phyloP scores from a whole-genome alignment of 2,888 invertebrate species.

The Enchytraeus crypticus region DNA sequence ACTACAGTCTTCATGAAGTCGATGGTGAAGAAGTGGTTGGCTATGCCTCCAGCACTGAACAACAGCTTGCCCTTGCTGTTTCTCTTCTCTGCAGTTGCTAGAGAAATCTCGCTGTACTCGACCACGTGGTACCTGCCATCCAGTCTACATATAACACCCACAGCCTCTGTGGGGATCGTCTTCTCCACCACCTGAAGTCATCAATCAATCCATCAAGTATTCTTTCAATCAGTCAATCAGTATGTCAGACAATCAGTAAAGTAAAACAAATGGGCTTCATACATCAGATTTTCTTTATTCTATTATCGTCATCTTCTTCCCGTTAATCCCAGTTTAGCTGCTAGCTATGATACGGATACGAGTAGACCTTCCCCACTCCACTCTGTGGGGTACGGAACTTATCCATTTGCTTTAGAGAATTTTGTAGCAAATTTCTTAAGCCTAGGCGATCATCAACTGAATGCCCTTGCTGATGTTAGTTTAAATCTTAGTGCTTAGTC shows the following conservation, averaged over 20 bases:
- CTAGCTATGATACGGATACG: too few species aligned
- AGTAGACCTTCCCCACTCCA: too few species aligned
- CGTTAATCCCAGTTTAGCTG: too few species aligned
- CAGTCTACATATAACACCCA: conserved; percentile 90
- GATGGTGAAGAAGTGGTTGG: conserved; percentile 90
- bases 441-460: too few species aligned
- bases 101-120: conserved; percentile 92
- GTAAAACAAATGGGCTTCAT: not conserved
- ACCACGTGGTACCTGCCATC: conserved; percentile 79
- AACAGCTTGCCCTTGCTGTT: conserved; percentile 70
- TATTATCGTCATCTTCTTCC: too few species aligned
- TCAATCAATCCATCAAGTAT: too few species aligned
- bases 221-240: too few species aligned
- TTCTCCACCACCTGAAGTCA: conserved; percentile 66
- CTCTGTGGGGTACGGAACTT: too few species aligned
- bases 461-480: too few species aligned
- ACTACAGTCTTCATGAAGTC: conserved; percentile 72
- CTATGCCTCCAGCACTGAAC: conserved; percentile 92
- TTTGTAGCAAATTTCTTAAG: too few species aligned
- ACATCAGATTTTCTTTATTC: not conserved
- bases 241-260: not conserved
- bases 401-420: too few species aligned
- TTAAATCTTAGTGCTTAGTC: too few species aligned
- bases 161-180: conserved; percentile 77
- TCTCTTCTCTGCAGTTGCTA: conserved; percentile 69